These are phyloP conservation scores for Vanessa tameamea DNA, from an alignment of 1,140 invertebrate species.

Conservation along the genomic window DNA sequence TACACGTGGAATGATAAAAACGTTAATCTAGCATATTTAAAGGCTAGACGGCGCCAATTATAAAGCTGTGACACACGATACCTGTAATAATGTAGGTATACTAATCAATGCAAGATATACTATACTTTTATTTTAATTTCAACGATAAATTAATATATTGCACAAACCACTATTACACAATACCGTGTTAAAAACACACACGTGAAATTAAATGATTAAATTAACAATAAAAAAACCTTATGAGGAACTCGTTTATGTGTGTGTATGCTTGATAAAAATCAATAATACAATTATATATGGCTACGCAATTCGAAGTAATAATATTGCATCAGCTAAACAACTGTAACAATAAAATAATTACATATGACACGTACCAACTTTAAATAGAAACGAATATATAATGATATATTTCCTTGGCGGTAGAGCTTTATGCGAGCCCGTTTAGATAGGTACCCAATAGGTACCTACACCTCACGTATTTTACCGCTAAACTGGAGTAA, in stretches of 20 bases:
- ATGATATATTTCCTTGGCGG: not conserved
- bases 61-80: conserved; percentile 34
- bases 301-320: conserved; percentile 19
- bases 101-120: not conserved
- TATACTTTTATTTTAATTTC: not conserved
- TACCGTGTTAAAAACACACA: too few species aligned
- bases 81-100: conserved; percentile 2
- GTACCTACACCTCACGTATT: too few species aligned
- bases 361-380: not conserved
- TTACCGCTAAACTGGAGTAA: too few species aligned
- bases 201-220: too few species aligned
- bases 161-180: too few species aligned
- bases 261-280: conserved; percentile 8
- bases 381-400: not conserved
- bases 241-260: not conserved
- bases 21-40: conserved; percentile 50
- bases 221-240: too few species aligned
- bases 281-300: conserved; percentile 13
- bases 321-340: conserved; percentile 21
- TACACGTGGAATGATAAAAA: conserved; percentile 58
- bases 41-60: conserved; percentile 39
- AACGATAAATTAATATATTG: too few species aligned
- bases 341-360: conserved; percentile 9
- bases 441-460: too few species aligned
- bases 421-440: too few species aligned